These are phyloP conservation scores for Ischnura elegans DNA, from an alignment of 2,888 invertebrate genomes.

Conservation along the genomic window DNA sequence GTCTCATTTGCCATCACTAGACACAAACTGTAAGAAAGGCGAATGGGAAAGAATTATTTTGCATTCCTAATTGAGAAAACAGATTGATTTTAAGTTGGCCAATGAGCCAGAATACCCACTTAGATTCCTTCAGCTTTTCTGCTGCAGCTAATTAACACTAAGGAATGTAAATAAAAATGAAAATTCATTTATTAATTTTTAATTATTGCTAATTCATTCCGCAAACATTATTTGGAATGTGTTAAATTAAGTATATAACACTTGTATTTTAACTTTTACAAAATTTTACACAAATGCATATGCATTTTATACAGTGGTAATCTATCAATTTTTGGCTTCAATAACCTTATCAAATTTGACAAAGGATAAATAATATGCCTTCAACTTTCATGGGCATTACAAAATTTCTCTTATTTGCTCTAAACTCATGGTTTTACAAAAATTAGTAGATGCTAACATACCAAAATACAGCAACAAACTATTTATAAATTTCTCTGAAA, in stretches of 20 bases:
- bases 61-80: too few species aligned
- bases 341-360: background rate
- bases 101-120: too few species aligned
- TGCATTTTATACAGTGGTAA: background rate
- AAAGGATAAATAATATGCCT: too few species aligned
- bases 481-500: background rate
- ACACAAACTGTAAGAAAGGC: too few species aligned
- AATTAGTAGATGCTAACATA: background rate
- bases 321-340: background rate
- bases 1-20: too few species aligned
- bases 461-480: background rate
- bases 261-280: background rate
- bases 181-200: background rate
- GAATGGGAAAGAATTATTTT: too few species aligned
- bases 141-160: too few species aligned
- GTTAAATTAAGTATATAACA: conserved; percentile 32
- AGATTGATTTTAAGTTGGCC: too few species aligned
- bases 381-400: background rate
- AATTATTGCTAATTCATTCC: conserved; percentile 27
- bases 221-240: conserved; percentile 57
- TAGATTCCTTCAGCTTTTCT: too few species aligned
- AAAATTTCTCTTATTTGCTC: background rate
- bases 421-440: background rate
- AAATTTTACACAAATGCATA: background rate
- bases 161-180: too few species aligned